Evolutionary conservation across 1,140 invertebrate genomes (phyloP), one percentile per base, ranked within the genome.

Genomic region (Gryon sp.): DNA sequence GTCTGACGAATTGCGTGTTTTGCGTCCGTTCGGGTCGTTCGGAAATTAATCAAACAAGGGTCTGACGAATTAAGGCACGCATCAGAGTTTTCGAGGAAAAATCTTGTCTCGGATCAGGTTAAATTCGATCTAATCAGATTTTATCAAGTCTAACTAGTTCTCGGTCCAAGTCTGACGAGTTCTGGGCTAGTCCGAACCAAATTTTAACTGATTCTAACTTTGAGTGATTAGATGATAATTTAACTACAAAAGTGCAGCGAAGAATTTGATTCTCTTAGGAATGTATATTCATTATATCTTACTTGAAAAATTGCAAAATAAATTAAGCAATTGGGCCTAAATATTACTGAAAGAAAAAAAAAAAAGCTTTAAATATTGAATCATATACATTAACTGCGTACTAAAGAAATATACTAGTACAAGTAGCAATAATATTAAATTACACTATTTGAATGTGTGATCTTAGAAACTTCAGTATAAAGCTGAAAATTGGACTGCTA

Each of bases 1-100:
- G 63, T 55, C 55, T 46, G 32, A 46, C 22, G 73, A 69, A 76
- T 50, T 62, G 63, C 73, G 57, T 69, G 73, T 76, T 76, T 76
- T 76, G 63, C 38, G 60, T 63, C 55, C 60, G 52, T 53, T 66
- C 34, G 46, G 20, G 22, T 76, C 40, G 72, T 76, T 63, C 40
- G 40, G 19, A 43, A 68, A 76, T 69, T 69, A 57, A 65, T 69
- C 50, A 69, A 69, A 69, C 55, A 55, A 68, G 55, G 45, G 53
- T 53, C 30, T 60, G 46, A 74, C 43, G 48, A 68, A 75, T 75
- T 68, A 68, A 74, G 48, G 55, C 69, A 59, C 30, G 62, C 62
- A 34, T 34, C 15, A 14, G 43, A 74, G 52, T 36, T 74, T 50
- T 48, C 43, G 52, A 74, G 50, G 59, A 74, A 65, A 74, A 57